Base-by-base conservation (phyloP, 2,888 invertebrate species). In the Augochlorella aurata region DNA sequence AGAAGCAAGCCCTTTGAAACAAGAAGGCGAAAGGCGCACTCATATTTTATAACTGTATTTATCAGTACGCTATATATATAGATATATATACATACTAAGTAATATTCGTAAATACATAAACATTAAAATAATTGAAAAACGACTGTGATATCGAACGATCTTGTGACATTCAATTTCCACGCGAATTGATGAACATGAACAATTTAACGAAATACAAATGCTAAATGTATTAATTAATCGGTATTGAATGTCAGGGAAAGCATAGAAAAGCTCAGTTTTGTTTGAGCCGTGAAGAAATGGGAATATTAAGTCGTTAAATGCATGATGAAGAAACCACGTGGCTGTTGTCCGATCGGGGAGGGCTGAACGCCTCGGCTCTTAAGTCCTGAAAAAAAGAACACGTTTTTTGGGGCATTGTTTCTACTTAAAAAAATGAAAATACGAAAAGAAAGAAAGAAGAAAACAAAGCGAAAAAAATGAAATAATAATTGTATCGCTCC, bases 131-230 rank as follows among this genome's bases (percentile, higher is more conserved):
- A 91, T 90, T 88, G 90, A 92, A 91, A 93, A 92, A 93, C 93
- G 92, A 93, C 93, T 93, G 93, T 93, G 93, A 93, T 93, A 93
- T 92, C 91, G 90, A 93, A 93, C 93, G 93, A 93, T 93, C 93
- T 93, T 92, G 93, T 90, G 92, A 93, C 93, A 93, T 93, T 93
- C 92, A 92, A 92, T 93, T 92, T 91, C 91, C 90, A 90, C 85
- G 91, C 87, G 90, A 92, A 91, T 90, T 89, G 91, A 91, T 89
- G 84, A 91, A 86, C 38, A 65, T 84, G 88, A 89, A 90, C 86
- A 88, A 91, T 91, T 81, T 90, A 89, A 90, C 81, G 87, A 88
- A 88, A 89, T 89, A 90, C 88, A 89, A 90, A 83, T 88, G 89
- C 89, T 90, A 85, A 91, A 89, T 82, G 88, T 86, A 89, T 89